Percentiles rank a stretch among this genome's conserved stretches.
Evolutionary conservation across 2,113 vertebrate species (phyloP).

Genomic region (Stigmatopora nigra): DNA sequence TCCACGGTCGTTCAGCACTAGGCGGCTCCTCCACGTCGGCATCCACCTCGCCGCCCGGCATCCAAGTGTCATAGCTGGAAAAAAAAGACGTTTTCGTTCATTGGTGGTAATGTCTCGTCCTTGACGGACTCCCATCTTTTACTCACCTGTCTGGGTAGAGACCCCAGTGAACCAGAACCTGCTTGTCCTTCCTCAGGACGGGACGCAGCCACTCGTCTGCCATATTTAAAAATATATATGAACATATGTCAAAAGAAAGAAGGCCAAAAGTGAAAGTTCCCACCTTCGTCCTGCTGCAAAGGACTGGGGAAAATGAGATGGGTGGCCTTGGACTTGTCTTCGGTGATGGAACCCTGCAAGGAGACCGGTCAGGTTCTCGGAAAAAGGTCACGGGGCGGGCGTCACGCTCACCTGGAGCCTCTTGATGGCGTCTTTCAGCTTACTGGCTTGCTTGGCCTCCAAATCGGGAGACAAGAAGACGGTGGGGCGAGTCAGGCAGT

Average conservation of each 20-base stretch:
- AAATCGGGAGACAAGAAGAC: constrained; percentile 91
- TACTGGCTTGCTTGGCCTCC: constrained; percentile 87
- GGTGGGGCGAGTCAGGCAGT: constrained; percentile 86
- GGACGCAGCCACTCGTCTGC: constrained; percentile 96
- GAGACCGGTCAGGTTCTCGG: neutral
- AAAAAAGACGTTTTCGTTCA: neutral
- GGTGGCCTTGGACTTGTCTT: constrained; percentile 93
- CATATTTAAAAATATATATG: neutral
- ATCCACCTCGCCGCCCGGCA: constrained; percentile 83
- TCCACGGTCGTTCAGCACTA: constrained; percentile 85
- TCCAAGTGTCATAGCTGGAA: constrained; percentile 91
- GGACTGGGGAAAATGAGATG: constrained; percentile 85
- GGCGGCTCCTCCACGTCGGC: constrained; percentile 89
- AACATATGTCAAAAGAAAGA: neutral
- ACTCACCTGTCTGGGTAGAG: constrained; percentile 76
- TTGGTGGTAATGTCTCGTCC: neutral
- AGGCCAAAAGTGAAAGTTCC: neutral
- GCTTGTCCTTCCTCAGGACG: constrained; percentile 92
- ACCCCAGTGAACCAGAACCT: constrained; percentile 95
- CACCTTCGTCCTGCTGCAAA: constrained; percentile 86
- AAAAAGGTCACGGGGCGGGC: neutral
- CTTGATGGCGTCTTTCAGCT: constrained; percentile 94
- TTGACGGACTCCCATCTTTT: neutral
- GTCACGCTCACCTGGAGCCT: constrained; percentile 83
- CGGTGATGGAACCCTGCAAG: constrained; percentile 84